Conservation (phyloP, 2,888 invertebrate species). For the Perizoma flavofasciatum region DNA sequence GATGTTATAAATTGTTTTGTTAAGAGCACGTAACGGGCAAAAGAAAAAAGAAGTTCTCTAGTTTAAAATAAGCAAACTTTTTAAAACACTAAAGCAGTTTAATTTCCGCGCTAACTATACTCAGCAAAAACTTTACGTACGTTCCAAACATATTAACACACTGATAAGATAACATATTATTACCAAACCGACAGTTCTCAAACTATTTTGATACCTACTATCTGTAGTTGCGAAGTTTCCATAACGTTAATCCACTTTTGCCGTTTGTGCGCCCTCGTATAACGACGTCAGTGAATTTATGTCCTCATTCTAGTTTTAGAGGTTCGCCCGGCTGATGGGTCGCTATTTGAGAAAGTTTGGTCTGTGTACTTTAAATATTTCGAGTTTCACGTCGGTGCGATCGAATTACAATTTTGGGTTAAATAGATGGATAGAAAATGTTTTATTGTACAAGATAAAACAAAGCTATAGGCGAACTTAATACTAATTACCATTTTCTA, state of each 20-base stretch:
- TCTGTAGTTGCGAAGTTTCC: conserved; percentile 30
- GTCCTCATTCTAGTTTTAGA: conserved; percentile 49
- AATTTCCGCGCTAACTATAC: background rate
- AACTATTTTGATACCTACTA: conserved; percentile 33
- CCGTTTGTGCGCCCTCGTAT: conserved; percentile 36
- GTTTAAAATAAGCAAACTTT: background rate
- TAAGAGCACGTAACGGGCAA: too few species aligned
- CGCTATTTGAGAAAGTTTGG: conserved; percentile 36
- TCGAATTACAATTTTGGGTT: conserved; percentile 22
- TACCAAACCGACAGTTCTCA: conserved; percentile 8
- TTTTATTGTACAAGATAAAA: too few species aligned
- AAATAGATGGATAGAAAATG: too few species aligned
- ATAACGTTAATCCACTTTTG: conserved; percentile 34
- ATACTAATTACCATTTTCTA: too few species aligned
- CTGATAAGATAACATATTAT: conserved; percentile 6
- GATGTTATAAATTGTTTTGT: too few species aligned
- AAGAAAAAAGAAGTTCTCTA: too few species aligned
- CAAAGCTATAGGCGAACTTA: too few species aligned
- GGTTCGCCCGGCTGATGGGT: conserved; percentile 34
- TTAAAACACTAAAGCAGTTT: background rate
- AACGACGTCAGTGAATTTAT: conserved; percentile 49
- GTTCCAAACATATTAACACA: conserved; percentile 1
- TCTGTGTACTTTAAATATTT: conserved; percentile 31
- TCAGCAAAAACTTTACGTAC: background rate
- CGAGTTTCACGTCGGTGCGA: conserved; percentile 21